Evolutionary conservation across 2,888 invertebrate genomes (phyloP).

Genomic region (Callimorpha dominula): DNA sequence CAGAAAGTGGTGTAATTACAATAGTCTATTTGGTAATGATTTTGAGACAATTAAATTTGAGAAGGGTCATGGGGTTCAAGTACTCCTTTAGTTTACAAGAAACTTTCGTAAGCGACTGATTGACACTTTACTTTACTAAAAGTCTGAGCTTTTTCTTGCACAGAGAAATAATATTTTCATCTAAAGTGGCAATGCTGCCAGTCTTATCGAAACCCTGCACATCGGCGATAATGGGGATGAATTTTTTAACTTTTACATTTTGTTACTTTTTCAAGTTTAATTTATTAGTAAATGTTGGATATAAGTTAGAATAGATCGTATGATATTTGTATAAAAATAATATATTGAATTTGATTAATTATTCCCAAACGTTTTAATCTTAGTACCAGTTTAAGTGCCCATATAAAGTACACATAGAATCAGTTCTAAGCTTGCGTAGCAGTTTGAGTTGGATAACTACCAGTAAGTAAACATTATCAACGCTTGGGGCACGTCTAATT

Average conservation of each 20-base stretch:
- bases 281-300: too few relatives aligned
- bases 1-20: not conserved
- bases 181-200: not conserved
- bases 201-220: not conserved
- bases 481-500: conserved; percentile 57
- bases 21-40: not conserved
- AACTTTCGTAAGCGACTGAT: not conserved
- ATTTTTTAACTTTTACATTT: too few relatives aligned
- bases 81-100: not conserved
- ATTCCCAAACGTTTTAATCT: not conserved
- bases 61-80: not conserved
- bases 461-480: conserved; percentile 58
- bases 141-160: not conserved
- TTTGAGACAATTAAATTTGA: not conserved
- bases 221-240: too few relatives aligned
- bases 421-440: not conserved
- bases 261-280: too few relatives aligned
- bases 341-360: not conserved
- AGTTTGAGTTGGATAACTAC: conserved; percentile 5
- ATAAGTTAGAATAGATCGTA: too few relatives aligned
- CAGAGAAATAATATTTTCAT: not conserved
- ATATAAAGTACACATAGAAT: not conserved
- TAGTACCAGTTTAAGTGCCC: not conserved
- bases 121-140: not conserved
- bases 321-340: not conserved